Evolutionary conservation across 2,113 vertebrate genomes (phyloP), one percentile per base, ranked within the genome.

Genomic region (Solenodon paradoxus): DNA sequence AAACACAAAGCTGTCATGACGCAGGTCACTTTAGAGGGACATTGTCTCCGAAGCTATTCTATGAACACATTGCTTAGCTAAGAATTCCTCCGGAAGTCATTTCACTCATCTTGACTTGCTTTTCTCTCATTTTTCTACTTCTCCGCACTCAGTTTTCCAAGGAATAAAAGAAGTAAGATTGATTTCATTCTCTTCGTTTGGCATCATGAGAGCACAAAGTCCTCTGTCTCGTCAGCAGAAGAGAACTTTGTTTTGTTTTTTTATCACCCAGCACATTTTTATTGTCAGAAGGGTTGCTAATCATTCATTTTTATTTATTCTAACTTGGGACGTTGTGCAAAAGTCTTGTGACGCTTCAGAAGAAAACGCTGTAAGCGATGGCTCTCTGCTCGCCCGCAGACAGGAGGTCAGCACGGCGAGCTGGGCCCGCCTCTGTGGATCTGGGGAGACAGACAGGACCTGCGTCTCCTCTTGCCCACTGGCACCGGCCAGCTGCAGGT

Each of bases 281-380:
- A 96, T 97, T 95, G 94, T 97, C 94, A 95, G 20, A 57, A 78
- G 92, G 19, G 66, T 95, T 96, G 61, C 88, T 95, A 95, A 96
- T 97, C 92, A 88, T 88, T 97, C 94, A 95, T 92, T 94, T 89
- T 77, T 96, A 96, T 97, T 97, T 97, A 95, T 78, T 82, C 88
- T 96, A 94, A 57, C 81, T 61, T 12, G 71, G 83, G 90, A 96
- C 95, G 81, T 96, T 97, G 94, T 90, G 42, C 88, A 94, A 92
- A 96, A 96, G 42, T 95, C 94, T 92, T 86, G 66, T 86, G 90
- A 94, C 94, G 97, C 78, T 90, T 97, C 95, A 95, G 86, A 35
- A 93, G 91, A 40, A 68, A 94, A 79, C 35, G 53, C 45, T 95
- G 90, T 96, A 97, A 95, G 57, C 92, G 79, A 90, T 90, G 87